These are phyloP conservation scores for Harpagoxenus sublaevis DNA, from an alignment of 2,888 invertebrate species.

Conservation along the genomic window DNA sequence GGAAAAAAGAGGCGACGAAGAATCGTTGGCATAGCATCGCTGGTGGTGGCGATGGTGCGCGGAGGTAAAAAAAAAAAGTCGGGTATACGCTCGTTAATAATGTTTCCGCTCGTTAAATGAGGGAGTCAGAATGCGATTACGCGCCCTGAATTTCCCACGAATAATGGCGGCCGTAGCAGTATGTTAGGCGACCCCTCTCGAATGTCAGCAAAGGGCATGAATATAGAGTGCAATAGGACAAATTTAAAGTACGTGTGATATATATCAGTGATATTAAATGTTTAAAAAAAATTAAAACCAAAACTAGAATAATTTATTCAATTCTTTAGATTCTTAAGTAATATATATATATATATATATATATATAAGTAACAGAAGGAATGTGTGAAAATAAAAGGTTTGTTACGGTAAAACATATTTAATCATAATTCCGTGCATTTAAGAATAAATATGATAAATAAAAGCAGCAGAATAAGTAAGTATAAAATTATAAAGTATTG, in stretches of 20 bases:
- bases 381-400: not conserved
- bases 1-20: constrained; percentile 60
- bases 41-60: constrained; percentile 41
- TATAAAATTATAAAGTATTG: not conserved
- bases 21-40: constrained; percentile 37
- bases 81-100: constrained; percentile 80
- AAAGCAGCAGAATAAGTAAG: not conserved
- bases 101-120: constrained; percentile 83
- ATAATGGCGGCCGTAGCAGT: constrained; percentile 42
- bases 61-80: constrained; percentile 58
- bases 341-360: no score
- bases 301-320: not conserved
- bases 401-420: not conserved
- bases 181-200: constrained; percentile 33
- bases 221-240: constrained; percentile 23
- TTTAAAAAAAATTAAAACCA: not conserved
- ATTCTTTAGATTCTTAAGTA: not conserved
- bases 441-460: not conserved
- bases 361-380: not conserved
- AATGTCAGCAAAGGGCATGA: constrained; percentile 19
- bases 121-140: constrained; percentile 69
- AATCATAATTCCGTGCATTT: not conserved
- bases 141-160: constrained; percentile 72
- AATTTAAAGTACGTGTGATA: not conserved
- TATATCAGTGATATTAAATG: not conserved